phyloP scores from a whole-genome alignment of 1,140 invertebrate species.

The Eulimnadia texana region DNA sequence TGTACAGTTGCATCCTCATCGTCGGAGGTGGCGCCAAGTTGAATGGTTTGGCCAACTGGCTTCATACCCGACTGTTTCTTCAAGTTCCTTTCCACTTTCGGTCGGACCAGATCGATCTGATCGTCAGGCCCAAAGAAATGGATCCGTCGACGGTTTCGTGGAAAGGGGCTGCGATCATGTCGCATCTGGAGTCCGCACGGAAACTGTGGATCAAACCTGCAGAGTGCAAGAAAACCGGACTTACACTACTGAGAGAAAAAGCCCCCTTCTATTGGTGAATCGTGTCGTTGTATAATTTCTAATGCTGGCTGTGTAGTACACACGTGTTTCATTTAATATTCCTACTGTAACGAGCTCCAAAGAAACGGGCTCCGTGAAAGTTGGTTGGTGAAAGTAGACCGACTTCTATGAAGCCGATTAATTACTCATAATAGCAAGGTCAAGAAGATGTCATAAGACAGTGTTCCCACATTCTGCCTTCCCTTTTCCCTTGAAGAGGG shows the following conservation, averaged over 20 bases:
- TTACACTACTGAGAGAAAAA: constrained; percentile 69
- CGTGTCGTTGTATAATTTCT: no score
- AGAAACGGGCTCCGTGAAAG: no score
- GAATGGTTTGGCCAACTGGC: constrained; percentile 67
- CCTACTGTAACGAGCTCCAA: no score
- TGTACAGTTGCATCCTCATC: constrained; percentile 84
- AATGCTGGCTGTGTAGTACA: no score
- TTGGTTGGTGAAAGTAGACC: no score
- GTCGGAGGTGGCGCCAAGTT: constrained; percentile 84
- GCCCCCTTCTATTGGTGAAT: constrained; percentile 39
- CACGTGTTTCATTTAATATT: no score
- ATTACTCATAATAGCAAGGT: no score
- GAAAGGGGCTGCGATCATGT: constrained; percentile 89
- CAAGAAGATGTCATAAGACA: no score
- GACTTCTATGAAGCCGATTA: no score
- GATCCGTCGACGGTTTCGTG: constrained; percentile 75
- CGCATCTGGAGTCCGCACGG: constrained; percentile 77
- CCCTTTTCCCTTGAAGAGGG: no score
- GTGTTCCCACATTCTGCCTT: no score
- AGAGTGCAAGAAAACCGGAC: constrained; percentile 74
- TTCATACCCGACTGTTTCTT: constrained; percentile 68
- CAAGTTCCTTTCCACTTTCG: constrained; percentile 30
- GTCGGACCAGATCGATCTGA: constrained; percentile 61
- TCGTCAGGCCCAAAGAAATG: constrained; percentile 72
- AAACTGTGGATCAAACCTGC: constrained; percentile 77